Base-by-base conservation (phyloP, 2,797 vertebrate species). In the Sebastiscus albofasciatus region DNA sequence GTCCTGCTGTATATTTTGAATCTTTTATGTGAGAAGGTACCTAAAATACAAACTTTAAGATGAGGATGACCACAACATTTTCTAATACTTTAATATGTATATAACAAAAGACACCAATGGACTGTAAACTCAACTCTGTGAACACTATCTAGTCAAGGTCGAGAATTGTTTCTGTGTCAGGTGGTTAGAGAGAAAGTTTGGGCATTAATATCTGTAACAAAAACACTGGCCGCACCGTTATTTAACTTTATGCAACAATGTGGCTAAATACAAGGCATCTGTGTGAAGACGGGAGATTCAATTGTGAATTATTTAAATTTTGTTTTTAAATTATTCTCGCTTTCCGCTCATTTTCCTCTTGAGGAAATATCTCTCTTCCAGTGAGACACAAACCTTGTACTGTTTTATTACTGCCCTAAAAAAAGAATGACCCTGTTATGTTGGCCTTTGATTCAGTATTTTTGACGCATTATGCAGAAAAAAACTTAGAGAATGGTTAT, bases 201-300 rank as follows among this genome's bases (percentile, higher is more conserved):
- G 76, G 83, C 81, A 89, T 85, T 86, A 74, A 85, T 80, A 61
- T 83, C 75, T 72, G 61, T 75, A 77, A 79, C 27, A 55, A 55
- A 78, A 80, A 46, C 55, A 59, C 10, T 18, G 26, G 12, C 66
- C 2, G 18, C 22, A 26, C n/a, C 2, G 8, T 74, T 56, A 0
- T 6, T 20, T 24, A 22, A 58, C 5, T 49, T 72, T 73, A 82
- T 90, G 78, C 72, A 89, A 67, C 34, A 22, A n/a, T 56, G 22
- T 36, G 46, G 7, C 42, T 60, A 24, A 75, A 72, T 76, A 56
- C 39, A 75, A 74, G 54, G 1, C 3, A 34, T 72, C 33, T 60
- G 20, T 84, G 14, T 80, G 62, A 68, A 61, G 29, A 75, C 4
- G 0, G 13, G 26, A 71, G 65, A 54, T 72, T 82, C 22, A 31